These are phyloP conservation scores for Pseudomugil gertrudae DNA, from an alignment of 2,797 vertebrate species.

Conservation along the genomic window DNA sequence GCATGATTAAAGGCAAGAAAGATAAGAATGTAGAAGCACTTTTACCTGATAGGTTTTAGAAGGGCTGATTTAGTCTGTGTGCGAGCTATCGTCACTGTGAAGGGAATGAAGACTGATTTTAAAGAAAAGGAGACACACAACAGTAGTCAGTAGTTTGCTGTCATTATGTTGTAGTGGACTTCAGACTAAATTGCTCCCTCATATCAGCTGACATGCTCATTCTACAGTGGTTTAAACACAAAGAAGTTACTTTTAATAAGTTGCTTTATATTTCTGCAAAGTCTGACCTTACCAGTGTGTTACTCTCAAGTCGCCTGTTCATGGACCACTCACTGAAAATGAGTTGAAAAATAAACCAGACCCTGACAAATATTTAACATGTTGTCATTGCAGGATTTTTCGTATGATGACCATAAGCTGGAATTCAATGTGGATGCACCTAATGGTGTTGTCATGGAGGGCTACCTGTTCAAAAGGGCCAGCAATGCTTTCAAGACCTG, in stretches of 20 bases:
- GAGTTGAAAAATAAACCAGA: neutral
- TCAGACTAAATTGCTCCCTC: neutral
- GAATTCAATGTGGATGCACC: constrained; percentile 95
- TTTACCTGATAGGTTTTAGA: constrained; percentile 10
- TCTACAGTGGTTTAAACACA: neutral
- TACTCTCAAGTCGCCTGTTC: neutral
- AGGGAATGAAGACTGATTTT: neutral
- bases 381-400: constrained; percentile 87
- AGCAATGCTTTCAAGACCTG: constrained; percentile 99
- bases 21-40: constrained; percentile 5
- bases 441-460: constrained; percentile 97
- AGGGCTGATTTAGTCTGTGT: neutral
- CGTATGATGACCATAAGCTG: constrained; percentile 92
- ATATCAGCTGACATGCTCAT: neutral
- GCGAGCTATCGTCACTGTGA: neutral
- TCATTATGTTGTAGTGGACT: constrained; percentile 3
- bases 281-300: neutral
- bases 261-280: neutral
- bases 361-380: constrained; percentile 1
- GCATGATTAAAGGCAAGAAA: constrained; percentile 13
- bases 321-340: neutral
- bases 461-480: constrained; percentile 97
- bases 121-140: neutral
- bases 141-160: neutral
- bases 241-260: neutral